These are phyloP conservation scores for Notarius quadriscutis DNA, from an alignment of 2,113 vertebrate species.

Conservation along the genomic window DNA sequence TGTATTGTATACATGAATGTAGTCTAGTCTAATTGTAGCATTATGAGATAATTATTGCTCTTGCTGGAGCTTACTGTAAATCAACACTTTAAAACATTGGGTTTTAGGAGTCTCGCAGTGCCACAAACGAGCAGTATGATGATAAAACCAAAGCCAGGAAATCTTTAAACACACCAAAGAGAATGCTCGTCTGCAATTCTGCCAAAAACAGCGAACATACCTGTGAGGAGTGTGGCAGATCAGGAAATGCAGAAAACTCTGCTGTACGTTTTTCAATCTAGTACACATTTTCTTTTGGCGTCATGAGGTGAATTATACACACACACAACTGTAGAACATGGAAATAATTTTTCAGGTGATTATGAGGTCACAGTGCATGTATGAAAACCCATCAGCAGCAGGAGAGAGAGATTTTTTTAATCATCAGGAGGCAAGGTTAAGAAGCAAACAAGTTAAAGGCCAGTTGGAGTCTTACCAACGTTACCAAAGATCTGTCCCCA, in stretches of 20 bases:
- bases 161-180: background rate
- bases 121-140: background rate
- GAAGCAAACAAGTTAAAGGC: background rate
- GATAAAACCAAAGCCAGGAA: constrained; percentile 7
- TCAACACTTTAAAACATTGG: background rate
- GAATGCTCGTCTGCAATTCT: background rate
- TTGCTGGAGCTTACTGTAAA: background rate
- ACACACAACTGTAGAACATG: background rate
- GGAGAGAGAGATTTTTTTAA: constrained; percentile 50
- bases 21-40: background rate
- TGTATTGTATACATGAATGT: no score
- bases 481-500: constrained; percentile 33
- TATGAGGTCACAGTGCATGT: constrained; percentile 67
- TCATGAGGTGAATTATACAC: background rate
- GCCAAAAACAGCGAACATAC: constrained; percentile 53
- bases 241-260: background rate
- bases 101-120: background rate
- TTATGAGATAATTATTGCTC: background rate
- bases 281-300: no score
- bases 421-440: background rate
- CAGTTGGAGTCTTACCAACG: background rate
- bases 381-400: constrained; percentile 73
- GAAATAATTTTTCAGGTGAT: no score
- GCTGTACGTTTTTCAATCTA: background rate
- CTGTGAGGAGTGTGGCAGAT: constrained; percentile 71